Evolutionary conservation across 2,797 vertebrate species (phyloP), one percentile per base, ranked within the genome.

Genomic region (Ispidina picta): DNA sequence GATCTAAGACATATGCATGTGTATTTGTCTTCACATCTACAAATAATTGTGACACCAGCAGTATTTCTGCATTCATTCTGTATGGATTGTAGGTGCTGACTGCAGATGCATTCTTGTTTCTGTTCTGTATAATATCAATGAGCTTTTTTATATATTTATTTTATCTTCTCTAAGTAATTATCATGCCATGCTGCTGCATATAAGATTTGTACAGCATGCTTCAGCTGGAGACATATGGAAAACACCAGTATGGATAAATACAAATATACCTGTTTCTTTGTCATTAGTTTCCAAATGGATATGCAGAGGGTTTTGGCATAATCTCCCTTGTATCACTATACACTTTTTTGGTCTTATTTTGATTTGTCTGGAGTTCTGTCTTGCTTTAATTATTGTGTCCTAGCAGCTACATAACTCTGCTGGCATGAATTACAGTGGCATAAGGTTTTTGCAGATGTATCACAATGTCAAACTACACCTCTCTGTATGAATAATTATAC

Each of bases 361-460:
- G 8, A 33, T 73, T 78, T 90, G 79, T 77, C 51, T 59, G 29
- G 11, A 84, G 44, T 74, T 46, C 12, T 52, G 18, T 77, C 62
- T 85, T 86, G 17, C 56, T 71, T 92, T 91, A 88, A 80, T 90
- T 90, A 46, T 46, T 59, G 35, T 43, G 10, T 83, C 87, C 52
- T 87, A 52, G 55, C 92, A 90, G 63, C 16, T 65, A 59, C 18
- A 10, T 48, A 92, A 35, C 25, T 89, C 58, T 65, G 64, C 69
- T 87, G 69, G 90, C 58, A 77, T 43, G 39, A 83, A 62, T 69
- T 88, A 26, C 31, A 60, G 43, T 7, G 22, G 25, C 75, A 94
- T 65, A 48, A 85, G 62, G 10, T 82, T 86, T 92, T 69, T 48
- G 82, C 35, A 84, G 78, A 59, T 51, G 23, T 16, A 69, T 69